Conservation (phyloP, 2,113 vertebrate genomes). For the Sinocyclocheilus rhinocerous region DNA sequence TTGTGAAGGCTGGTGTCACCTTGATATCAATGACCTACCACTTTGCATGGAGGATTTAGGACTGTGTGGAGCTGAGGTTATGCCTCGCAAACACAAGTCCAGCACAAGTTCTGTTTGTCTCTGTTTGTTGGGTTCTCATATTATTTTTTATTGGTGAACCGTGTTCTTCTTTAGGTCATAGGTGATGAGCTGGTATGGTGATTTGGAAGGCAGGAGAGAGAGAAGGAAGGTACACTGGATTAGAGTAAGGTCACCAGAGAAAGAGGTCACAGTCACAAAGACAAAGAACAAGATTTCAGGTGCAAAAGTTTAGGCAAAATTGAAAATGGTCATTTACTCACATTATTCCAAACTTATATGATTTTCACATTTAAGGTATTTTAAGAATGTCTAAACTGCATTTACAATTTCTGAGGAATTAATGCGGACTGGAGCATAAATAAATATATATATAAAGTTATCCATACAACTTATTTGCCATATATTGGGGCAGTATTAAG, state of each 20-base stretch:
- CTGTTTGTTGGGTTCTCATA: neutral
- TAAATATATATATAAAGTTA: too few relatives aligned
- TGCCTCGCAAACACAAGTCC: neutral
- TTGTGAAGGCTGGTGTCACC: slow-evolving; percentile 37
- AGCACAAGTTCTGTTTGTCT: slow-evolving; percentile 9
- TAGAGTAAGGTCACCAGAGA: neutral
- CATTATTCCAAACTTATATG: neutral
- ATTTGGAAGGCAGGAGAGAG: neutral
- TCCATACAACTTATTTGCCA: too few relatives aligned
- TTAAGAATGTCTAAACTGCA: neutral
- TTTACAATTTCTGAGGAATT: neutral
- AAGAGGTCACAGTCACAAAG: neutral
- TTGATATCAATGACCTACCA: slow-evolving; percentile 41
- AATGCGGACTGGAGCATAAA: too few relatives aligned
- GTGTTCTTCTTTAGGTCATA: neutral
- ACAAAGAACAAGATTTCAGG: neutral
- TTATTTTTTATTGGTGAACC: neutral
- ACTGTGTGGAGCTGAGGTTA: slow-evolving; percentile 1
- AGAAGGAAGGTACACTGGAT: neutral
- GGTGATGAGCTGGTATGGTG: neutral
- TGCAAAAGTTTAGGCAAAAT: neutral
- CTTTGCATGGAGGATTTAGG: slow-evolving; percentile 6
- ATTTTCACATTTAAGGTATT: neutral
- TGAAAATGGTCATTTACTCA: neutral
- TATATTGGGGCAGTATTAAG: too few relatives aligned